Conservation (phyloP, 2,888 invertebrate genomes). For the Sialis fuliginosa region DNA sequence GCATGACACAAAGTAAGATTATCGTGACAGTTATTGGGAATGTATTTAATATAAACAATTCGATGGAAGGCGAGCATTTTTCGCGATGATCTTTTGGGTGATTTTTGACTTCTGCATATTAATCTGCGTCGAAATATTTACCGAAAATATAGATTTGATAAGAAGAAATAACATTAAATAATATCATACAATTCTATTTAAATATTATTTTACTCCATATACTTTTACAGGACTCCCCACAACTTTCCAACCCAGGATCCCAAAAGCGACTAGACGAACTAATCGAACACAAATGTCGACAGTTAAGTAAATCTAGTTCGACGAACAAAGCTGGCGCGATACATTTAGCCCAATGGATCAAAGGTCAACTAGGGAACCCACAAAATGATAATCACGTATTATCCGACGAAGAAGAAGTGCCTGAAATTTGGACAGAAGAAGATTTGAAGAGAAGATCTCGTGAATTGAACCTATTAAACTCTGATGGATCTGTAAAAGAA, state of each 20-base stretch:
- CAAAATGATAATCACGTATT: constrained; percentile 15
- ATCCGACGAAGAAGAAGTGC: constrained; percentile 30
- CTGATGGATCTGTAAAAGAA: constrained; percentile 18
- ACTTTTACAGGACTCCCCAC: constrained; percentile 21
- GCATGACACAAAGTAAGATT: no score
- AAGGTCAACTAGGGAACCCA: constrained; percentile 41
- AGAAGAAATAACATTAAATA: no score
- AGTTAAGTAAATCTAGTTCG: constrained; percentile 39
- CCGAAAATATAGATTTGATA: no score
- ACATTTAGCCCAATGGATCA: constrained; percentile 68
- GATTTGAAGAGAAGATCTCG: constrained; percentile 50
- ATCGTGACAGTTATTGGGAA: no score
- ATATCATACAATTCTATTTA: no score
- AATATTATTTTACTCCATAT: no score
- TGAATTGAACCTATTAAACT: constrained; percentile 42
- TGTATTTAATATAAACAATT: no score
- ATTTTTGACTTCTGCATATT: no score
- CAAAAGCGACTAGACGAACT: constrained; percentile 36
- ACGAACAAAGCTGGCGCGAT: constrained; percentile 52
- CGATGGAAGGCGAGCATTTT: no score
- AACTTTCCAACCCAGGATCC: constrained; percentile 12
- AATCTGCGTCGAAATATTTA: no score
- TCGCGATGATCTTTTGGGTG: no score
- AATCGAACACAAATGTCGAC: constrained; percentile 44
- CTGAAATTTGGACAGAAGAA: constrained; percentile 55